Base-by-base conservation (phyloP, 1,140 invertebrate genomes). In the Drosophila kohkoa region DNA sequence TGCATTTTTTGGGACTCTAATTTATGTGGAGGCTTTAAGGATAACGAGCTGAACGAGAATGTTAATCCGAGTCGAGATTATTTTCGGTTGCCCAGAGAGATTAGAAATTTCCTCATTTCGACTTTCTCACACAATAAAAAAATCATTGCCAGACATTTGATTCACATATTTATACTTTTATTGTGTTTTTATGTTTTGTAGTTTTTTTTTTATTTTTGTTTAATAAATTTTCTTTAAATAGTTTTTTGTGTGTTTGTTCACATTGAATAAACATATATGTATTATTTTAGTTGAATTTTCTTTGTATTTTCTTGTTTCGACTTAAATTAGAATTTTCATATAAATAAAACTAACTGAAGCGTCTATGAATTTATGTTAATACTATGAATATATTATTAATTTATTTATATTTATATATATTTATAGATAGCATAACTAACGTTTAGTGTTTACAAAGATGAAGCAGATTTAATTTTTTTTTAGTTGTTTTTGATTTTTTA, bases 281-380 rank as follows among this genome's bases (percentile, higher is more conserved):
- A 64, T 75, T 81, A 70, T 76, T 77, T 70, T 81, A 57, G 52
- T 70, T 65, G 25, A 57, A 67, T 66, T 43, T 43, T 72, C 60
- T 74, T 75, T 69, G 63, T 41, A 41, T 49, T 79, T 59, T 64
- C 73, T 74, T 60, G 48, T 52, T 75, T 49, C 16, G 57, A 35
- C 64, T 77, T 77, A 75, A 65, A 59, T 38, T 58, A 65, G 48
- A 52, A 52, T 43, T 66, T 67, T 71, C 77, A 72, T 75, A 89
- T 85, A 89, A 89, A 85, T 85, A 89, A 69, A 90, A 74, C 69
- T 86, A 90, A 90, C 76, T 90, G 75, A 86, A 90, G 86, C 86
- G 82, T 90, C 86, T 90, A 90, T 90, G 66, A 88, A 88, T 87
- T 87, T 86, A 90, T 83, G 62, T 89, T 89, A 88, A 81, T 79